Evolutionary conservation across 2,113 vertebrate species (phyloP).

Genomic region (Rhizomys pruinosus): DNA sequence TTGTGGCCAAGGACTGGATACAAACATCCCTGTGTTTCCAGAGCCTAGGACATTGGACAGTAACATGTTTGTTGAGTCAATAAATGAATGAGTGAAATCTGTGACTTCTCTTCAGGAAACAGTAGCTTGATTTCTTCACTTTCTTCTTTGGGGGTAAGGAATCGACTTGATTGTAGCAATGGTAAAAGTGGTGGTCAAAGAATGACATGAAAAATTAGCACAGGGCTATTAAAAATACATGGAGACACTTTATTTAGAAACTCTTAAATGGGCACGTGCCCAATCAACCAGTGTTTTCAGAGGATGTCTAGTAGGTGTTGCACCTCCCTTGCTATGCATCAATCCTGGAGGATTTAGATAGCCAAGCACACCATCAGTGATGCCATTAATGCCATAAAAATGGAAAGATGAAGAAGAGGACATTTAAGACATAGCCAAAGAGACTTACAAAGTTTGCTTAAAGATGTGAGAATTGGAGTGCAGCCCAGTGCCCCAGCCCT

Average conservation of each 20-base stretch:
- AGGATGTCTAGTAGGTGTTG: not conserved
- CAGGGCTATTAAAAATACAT: constrained; percentile 26
- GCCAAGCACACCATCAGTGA: not conserved
- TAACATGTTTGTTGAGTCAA: not conserved
- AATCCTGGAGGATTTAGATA: not conserved
- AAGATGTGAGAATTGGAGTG: not conserved
- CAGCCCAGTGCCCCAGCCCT: too few species aligned
- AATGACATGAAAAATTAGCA: not conserved
- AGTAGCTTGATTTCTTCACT: not conserved
- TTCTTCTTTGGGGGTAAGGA: constrained; percentile 28
- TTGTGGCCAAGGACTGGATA: not conserved
- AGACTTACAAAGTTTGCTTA: not conserved
- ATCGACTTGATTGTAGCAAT: not conserved
- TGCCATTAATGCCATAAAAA: not conserved
- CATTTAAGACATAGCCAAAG: not conserved
- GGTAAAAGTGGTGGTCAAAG: not conserved
- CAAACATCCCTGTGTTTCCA: not conserved
- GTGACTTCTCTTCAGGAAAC: constrained; percentile 12
- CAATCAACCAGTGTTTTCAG: not conserved
- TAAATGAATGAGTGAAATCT: not conserved
- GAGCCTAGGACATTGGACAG: not conserved
- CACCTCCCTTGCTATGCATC: not conserved
- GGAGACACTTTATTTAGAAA: not conserved
- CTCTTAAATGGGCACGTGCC: not conserved
- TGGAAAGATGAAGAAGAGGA: not conserved